Base-by-base conservation (phyloP, 2,888 invertebrate genomes). In the Synanthedon tipuliformis region DNA sequence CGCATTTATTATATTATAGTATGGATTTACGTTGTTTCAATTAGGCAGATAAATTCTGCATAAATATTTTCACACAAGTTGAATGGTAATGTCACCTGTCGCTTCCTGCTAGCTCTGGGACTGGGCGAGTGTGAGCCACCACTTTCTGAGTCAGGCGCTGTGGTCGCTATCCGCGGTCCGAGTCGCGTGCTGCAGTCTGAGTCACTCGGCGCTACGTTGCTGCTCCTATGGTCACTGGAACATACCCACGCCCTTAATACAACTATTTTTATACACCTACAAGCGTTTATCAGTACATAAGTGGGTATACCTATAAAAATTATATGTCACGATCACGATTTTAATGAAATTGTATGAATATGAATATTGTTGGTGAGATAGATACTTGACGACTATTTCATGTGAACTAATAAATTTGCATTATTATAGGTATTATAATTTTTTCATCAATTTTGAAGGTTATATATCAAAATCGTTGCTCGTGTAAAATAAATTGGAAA, bases 221-320 rank as follows among this genome's bases (percentile, higher is more conserved):
- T 93, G 90, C 95, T 95, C 81, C 95, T 93, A 89, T 96, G 95
- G 91, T 96, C 96, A 91, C 96, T 96, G 90, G 65, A 82, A 80
- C 81, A 73, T 67, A 62, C 68, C 68, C 71, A 67, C 65, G 57
- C 68, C 66, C 62, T 75, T 63, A 73, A 61, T 59, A 59, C 54
- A 55, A 50, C 34, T 34, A 10, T 34, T 34, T 23, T 23, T 5
- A 23, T 23, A 23, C 23, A 23, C 5, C 5, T 23, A 23, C 23
- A 23, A 23, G 23, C 23, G 4, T 34, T 34, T 34, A 34, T 34
- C 3, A 34, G 10, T 34, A 34, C 34, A 10, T 23, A 23, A 23
- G 23, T 10, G 8, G 10, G 10, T 34, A 34, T 34, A n/a, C n/a
- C n/a, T 18, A 7, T 8, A 8, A 34, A 34, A 34, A 10, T 34